Evolutionary conservation across 2,888 invertebrate species (phyloP).

Genomic region (Drosophila birchii): DNA sequence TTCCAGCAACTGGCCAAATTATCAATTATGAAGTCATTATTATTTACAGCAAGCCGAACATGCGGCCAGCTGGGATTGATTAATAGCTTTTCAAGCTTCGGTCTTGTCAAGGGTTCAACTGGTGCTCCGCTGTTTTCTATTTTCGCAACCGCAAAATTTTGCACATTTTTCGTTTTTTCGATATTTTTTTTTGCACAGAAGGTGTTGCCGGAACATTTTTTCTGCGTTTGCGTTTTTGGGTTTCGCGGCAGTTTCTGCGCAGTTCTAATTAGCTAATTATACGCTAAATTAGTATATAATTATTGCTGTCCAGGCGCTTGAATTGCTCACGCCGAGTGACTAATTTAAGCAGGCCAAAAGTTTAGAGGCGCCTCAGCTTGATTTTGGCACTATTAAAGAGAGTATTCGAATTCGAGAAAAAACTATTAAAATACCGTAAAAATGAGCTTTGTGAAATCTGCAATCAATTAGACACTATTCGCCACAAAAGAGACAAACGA

Average conservation of each 20-base stretch:
- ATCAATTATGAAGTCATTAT: constrained; percentile 81
- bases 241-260: constrained; percentile 64
- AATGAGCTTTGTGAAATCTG: constrained; percentile 28
- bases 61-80: constrained; percentile 61
- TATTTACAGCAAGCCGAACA: constrained; percentile 69
- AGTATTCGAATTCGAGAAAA: background rate
- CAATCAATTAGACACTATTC: constrained; percentile 16
- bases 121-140: constrained; percentile 73
- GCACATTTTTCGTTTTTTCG: constrained; percentile 52
- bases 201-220: constrained; percentile 81
- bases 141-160: constrained; percentile 70
- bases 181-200: constrained; percentile 68
- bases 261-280: constrained; percentile 82
- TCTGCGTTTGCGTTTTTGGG: constrained; percentile 51
- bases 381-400: constrained; percentile 17
- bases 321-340: constrained; percentile 56
- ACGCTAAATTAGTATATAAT: constrained; percentile 80
- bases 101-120: constrained; percentile 67
- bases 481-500: constrained; percentile 37
- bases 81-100: constrained; percentile 66
- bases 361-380: constrained; percentile 17
- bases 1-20: constrained; percentile 58
- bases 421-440: constrained; percentile 14
- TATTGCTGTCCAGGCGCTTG: constrained; percentile 71
- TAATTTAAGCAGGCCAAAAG: constrained; percentile 50